Evolutionary conservation across 2,888 invertebrate genomes (phyloP).

Genomic region (Perdita meconis): DNA sequence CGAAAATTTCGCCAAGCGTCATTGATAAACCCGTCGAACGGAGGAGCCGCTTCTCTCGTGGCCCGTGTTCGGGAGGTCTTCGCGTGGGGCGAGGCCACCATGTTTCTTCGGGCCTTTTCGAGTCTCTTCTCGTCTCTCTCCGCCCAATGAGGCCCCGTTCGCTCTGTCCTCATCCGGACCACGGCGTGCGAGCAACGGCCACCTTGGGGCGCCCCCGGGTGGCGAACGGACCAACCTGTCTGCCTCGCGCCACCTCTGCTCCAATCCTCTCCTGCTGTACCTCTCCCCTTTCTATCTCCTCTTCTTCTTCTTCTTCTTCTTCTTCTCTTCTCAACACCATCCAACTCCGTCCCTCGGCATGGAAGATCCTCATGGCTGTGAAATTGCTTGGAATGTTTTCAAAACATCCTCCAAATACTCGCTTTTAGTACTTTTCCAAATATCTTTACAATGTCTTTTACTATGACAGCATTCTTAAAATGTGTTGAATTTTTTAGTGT

Average conservation of each 20-base stretch:
- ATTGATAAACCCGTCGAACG: slow-evolving; percentile 55
- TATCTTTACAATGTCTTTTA: background rate
- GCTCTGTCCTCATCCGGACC: slow-evolving; percentile 65
- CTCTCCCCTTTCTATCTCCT: slow-evolving; percentile 43
- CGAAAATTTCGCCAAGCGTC: slow-evolving; percentile 50
- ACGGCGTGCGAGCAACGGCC: slow-evolving; percentile 80
- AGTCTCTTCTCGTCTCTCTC: slow-evolving; percentile 62
- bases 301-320: slow-evolving; percentile 26
- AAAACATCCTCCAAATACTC: background rate
- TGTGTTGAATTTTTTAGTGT: background rate
- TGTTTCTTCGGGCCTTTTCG: slow-evolving; percentile 76
- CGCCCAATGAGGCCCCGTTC: slow-evolving; percentile 30
- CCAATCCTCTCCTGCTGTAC: slow-evolving; percentile 67
- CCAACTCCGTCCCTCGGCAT: slow-evolving; percentile 43
- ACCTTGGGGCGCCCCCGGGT: slow-evolving; percentile 83
- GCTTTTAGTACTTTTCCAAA: background rate
- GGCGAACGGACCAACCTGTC: slow-evolving; percentile 82
- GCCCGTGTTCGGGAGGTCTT: slow-evolving; percentile 81
- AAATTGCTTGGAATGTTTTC: background rate
- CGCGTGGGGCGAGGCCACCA: slow-evolving; percentile 84
- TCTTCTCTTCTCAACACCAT: slow-evolving; percentile 29
- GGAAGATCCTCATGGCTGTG: slow-evolving; percentile 17
- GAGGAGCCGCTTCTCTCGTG: slow-evolving; percentile 54
- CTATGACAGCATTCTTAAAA: background rate
- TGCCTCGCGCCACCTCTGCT: slow-evolving; percentile 75